Evolutionary conservation across 2,113 vertebrate genomes (phyloP).

Genomic region (Amphilophus citrinellus): DNA sequence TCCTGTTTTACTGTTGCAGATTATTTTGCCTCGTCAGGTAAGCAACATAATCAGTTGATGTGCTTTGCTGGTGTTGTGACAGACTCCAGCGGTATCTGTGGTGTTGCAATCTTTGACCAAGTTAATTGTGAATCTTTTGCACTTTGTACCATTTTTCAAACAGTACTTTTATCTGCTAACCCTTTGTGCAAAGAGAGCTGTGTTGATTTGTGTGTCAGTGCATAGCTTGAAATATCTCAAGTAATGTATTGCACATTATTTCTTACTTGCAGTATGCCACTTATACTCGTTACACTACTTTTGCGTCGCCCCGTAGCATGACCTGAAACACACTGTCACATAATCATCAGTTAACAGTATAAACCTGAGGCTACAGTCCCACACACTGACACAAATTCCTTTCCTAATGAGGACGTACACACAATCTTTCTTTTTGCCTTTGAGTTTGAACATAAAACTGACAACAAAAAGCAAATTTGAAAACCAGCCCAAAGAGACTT

Average conservation of each 20-base stretch:
- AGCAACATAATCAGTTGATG: conserved; percentile 20
- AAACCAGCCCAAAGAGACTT: too few species aligned
- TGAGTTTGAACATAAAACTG: too few species aligned
- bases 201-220: not conserved
- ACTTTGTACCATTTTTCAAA: conserved; percentile 6
- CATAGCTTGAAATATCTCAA: not conserved
- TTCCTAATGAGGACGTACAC: too few species aligned
- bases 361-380: too few species aligned
- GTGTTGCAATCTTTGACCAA: not conserved
- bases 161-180: conserved; percentile 2
- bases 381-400: too few species aligned
- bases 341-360: too few species aligned
- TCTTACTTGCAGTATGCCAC: too few species aligned
- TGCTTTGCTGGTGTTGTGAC: conserved; percentile 22
- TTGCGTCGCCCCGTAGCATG: too few species aligned
- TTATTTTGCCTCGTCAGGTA: conserved; percentile 14
- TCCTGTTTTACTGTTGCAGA: conserved; percentile 31
- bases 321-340: too few species aligned
- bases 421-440: too few species aligned
- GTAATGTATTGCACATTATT: not conserved
- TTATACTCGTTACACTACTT: too few species aligned
- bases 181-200: not conserved
- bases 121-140: conserved; percentile 1
- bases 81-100: conserved; percentile 19
- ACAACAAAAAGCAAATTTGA: too few species aligned